Conservation (phyloP, 2,113 vertebrate genomes). For the Acinonyx jubatus region DNA sequence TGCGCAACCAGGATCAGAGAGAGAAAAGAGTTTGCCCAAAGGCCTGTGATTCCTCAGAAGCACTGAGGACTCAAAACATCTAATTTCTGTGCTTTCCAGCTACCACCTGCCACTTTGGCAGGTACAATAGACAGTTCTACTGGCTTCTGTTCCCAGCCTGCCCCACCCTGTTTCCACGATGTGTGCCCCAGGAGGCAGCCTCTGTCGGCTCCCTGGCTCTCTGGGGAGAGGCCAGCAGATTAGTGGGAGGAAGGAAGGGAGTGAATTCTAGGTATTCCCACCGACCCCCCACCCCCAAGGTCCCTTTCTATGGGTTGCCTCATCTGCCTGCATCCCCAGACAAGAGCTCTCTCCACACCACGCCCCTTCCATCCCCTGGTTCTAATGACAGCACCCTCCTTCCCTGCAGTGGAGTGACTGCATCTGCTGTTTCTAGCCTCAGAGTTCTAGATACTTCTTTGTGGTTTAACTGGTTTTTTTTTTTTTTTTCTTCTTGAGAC, state of each 20-base stretch:
- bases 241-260: neutral
- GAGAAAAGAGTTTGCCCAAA: neutral
- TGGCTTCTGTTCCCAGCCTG: neutral
- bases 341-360: neutral
- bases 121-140: neutral
- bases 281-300: neutral
- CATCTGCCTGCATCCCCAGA: neutral
- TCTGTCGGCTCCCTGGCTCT: neutral
- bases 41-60: neutral
- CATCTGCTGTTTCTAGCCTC: neutral
- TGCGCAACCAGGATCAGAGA: neutral
- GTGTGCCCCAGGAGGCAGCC: neutral
- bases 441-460: neutral
- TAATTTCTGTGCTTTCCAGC: neutral
- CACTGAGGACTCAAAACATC: neutral
- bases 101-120: neutral
- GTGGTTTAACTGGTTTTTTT: neutral
- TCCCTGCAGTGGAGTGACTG: neutral
- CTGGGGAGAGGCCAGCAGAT: neutral
- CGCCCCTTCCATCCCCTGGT: neutral
- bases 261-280: neutral
- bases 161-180: neutral
- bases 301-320: neutral
- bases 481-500: neutral
- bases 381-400: neutral